Base-by-base conservation (phyloP, 2,888 invertebrate genomes). In the Rhingia campestris region DNA sequence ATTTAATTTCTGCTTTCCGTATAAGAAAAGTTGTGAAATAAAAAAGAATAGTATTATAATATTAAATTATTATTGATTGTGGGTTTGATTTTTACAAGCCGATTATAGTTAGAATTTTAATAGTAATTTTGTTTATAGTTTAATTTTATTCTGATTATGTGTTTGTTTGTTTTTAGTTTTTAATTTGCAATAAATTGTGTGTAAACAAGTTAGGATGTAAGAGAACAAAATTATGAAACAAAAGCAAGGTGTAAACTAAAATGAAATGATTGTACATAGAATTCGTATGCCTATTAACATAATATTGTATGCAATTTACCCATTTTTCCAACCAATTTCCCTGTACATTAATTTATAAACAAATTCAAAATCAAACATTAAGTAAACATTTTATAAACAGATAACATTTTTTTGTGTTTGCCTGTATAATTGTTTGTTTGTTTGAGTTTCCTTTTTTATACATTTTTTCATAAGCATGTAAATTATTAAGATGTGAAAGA, bases 61-160 rank as follows among this genome's bases (percentile, higher is more conserved):
- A 64, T 75, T 80, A 79, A 79, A 66, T 74, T 74, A 79, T 79
- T 72, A 63, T 74, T 66, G 59, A 84, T 79, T 79, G 30, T 6
- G 72, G 80, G 84, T 77, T 84, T 84, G 84, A 84, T 84, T 84
- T 82, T 84, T 84, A 80, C 84, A 84, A 84, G 80, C 84, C 80
- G 53, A 59, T 51, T 70, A 56, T 74, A 66, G 66, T 49, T 66
- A 75, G 49, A 49, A 49, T 49, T n/a, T 61, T 63, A 67, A 53
- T 43, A 67, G 69, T 56, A 61, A 32, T 59, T 59, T 43, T 61
- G 43, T 14, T 72, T 58, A 56, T 47, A 32, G 35, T 80, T 9
- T 63, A 75, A 75, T 63, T 69, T 81, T 30, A 67, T 67, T 61
- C 45, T 35, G 43, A 12, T 61, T 75, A 53, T 37, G 22, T 22